Base-by-base conservation (phyloP, 2,797 vertebrate species). In the Pipistrellus pipistrellus region DNA sequence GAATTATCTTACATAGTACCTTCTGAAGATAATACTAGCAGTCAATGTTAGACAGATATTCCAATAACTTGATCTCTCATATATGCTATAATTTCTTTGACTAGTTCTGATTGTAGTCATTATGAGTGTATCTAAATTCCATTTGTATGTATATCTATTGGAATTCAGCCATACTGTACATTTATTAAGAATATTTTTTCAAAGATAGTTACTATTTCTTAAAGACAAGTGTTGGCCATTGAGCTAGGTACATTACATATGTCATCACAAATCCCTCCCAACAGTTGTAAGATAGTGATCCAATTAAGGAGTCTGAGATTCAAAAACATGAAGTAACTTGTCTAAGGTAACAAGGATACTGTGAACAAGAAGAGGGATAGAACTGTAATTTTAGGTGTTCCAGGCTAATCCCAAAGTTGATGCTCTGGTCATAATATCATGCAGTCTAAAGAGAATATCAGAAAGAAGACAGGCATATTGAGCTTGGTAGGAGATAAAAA, bases 181-280 rank as follows among this genome's bases (percentile, higher is more conserved):
- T 82, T 90, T 75, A 30, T 62, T 53, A 94, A 75, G 5, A 86
- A 53, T 38, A 25, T 53, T 82, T 59, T 86, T 62, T 75, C 8
- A 68, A 44, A 78, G 88, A 88, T 14, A 73, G 64, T 20, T 88
- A 78, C 25, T 20, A n/a, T 86, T 91, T 84, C 53, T 90, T 87
- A 96, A 92, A 71, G 35, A 88, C 3, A 38, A 14, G 17, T 57
- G 35, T 32, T 83, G 46, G 46, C 23, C 73, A 66, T 2, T 46
- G 66, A 87, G 53, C 41, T 32, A 76, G 12, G 32, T 86, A 64
- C 5, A 8, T 55, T 62, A 82, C 6, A 76, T 64, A 12, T 48
- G 59, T 71, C 75, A 92, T 71, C 38, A 82, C 27, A 90, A 62
- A 85, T 90, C 77, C 30, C 95, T 80, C 35, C 69, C 25, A 80